Percentiles rank a stretch among this genome's conserved stretches.
Evolutionary conservation across 2,797 vertebrate genomes (phyloP).

Genomic region (Strix occidentalis): DNA sequence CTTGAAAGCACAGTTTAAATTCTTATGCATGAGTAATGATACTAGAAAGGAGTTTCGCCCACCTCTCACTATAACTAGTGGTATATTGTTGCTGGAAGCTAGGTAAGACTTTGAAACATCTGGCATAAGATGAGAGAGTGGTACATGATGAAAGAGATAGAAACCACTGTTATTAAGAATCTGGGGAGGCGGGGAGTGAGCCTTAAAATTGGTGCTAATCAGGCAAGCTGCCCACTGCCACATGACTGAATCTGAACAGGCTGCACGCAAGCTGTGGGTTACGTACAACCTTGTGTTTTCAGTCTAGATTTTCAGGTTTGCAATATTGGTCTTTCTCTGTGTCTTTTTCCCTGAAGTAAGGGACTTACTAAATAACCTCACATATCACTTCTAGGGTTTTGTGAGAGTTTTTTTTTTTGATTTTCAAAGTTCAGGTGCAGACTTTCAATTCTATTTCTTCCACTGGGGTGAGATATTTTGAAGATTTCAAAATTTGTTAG

Average conservation of each 20-base stretch:
- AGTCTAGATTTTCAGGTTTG: not conserved
- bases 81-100: not conserved
- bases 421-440: not conserved
- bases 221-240: not conserved
- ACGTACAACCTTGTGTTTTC: not conserved
- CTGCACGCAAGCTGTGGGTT: not conserved
- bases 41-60: not conserved
- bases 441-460: not conserved
- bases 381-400: rapidly evolving
- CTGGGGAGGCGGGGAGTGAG: rapidly evolving
- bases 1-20: not conserved
- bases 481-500: not conserved
- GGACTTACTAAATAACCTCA: not conserved
- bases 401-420: not conserved
- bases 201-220: not conserved
- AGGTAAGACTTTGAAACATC: not conserved
- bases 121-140: not conserved
- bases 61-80: not conserved
- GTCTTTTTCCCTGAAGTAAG: not conserved
- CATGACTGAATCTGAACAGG: not conserved
- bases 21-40: not conserved
- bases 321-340: not conserved
- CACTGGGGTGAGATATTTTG: not conserved
- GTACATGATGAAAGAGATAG: rapidly evolving
- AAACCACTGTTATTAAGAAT: not conserved